phyloP scores from a whole-genome alignment of 92 coral and sea anemone species.

The Galaxea fascicularis region DNA sequence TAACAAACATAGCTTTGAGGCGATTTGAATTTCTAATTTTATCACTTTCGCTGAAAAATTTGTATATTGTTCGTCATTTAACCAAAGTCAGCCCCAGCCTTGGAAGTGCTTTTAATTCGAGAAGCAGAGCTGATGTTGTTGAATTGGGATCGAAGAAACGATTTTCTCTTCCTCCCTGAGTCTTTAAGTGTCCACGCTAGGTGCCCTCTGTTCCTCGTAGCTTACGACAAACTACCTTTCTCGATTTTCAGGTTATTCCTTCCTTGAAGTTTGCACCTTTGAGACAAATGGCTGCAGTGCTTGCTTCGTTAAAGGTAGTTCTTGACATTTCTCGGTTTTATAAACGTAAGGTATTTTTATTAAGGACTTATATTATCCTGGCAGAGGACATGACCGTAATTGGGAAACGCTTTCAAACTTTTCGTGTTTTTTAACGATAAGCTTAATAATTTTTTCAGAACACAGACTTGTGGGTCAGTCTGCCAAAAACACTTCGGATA shows the following conservation, averaged over 20 bases:
- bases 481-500: conserved; percentile 3
- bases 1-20: conserved; percentile 73
- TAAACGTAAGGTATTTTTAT: not conserved
- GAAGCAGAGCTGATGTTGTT: not conserved
- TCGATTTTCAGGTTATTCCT: conserved; percentile 15
- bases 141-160: not conserved
- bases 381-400: not conserved
- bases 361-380: not conserved
- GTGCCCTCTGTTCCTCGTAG: not conserved
- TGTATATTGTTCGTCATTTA: conserved; percentile 48
- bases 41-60: conserved; percentile 74
- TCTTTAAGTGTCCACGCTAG: conserved; percentile 9
- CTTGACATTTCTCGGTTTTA: conserved; percentile 15
- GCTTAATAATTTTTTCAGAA: not conserved
- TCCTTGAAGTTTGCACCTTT: conserved; percentile 29
- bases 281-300: conserved; percentile 24
- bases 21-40: conserved; percentile 89
- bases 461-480: not conserved
- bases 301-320: conserved; percentile 23
- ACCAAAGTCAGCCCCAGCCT: conserved; percentile 16
- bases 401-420: conserved; percentile 4
- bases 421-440: not conserved
- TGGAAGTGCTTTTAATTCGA: not conserved
- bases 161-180: not conserved
- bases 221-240: not conserved